A percentile compares a stretch with the other conserved stretches of the same genome.
Evolutionary conservation across 2,888 invertebrate species (phyloP).

Genomic region (Stenotaenia linearis): DNA sequence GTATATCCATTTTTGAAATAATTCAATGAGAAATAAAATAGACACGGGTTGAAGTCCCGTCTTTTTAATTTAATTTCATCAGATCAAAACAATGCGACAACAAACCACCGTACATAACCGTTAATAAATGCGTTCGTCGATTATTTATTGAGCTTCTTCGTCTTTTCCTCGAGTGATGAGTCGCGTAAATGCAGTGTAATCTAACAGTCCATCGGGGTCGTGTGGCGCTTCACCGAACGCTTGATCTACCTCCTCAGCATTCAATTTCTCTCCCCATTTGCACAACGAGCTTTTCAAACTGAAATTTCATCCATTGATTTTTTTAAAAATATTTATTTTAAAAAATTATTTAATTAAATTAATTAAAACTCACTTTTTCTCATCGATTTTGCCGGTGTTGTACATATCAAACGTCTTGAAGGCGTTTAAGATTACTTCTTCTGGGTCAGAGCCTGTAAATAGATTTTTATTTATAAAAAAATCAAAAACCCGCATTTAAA

Average conservation of each 20-base stretch:
- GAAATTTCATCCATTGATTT: slow-evolving; percentile 33
- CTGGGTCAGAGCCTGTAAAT: slow-evolving; percentile 68
- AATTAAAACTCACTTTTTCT: slow-evolving; percentile 68
- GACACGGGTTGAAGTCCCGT: background rate
- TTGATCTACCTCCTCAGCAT: slow-evolving; percentile 61
- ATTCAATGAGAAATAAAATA: background rate
- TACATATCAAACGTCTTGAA: slow-evolving; percentile 83
- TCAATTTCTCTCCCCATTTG: slow-evolving; percentile 91
- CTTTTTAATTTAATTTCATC: background rate
- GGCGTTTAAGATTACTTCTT: slow-evolving; percentile 84
- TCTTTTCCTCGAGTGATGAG: slow-evolving; percentile 35
- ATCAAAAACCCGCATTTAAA: background rate
- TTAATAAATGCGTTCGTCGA: background rate
- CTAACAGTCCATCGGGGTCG: slow-evolving; percentile 61
- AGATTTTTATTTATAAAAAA: background rate
- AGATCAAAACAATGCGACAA: background rate
- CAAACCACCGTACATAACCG: background rate
- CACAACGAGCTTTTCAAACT: slow-evolving; percentile 82
- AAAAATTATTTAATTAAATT: background rate
- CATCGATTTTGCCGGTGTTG: slow-evolving; percentile 73
- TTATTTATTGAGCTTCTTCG: slow-evolving; percentile 19
- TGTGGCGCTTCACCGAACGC: slow-evolving; percentile 80
- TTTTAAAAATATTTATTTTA: background rate
- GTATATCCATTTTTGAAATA: background rate
- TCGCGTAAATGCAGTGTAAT: slow-evolving; percentile 35